A percentile compares a stretch with the other conserved stretches of the same genome.
Evolutionary conservation across 2,113 vertebrate genomes (phyloP).

Genomic region (Charadrius vociferus): DNA sequence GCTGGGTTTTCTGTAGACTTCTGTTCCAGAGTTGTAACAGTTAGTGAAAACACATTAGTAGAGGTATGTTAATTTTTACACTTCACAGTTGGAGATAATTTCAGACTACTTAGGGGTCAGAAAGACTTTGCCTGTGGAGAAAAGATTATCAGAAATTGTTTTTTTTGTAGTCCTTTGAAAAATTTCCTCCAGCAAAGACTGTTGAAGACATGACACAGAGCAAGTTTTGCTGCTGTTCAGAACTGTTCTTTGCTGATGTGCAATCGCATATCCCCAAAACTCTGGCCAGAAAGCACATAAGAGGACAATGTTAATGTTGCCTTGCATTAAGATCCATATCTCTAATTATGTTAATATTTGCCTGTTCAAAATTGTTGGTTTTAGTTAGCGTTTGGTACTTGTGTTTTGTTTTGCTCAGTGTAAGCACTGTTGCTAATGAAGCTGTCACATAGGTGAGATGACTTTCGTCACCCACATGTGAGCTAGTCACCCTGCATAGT

Average conservation of each 20-base stretch:
- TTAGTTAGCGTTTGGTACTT: neutral
- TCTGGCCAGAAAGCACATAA: neutral
- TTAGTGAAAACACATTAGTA: neutral
- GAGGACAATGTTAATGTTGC: neutral
- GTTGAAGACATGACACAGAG: neutral
- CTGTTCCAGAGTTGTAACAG: neutral
- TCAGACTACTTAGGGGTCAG: neutral
- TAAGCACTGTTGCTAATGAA: neutral
- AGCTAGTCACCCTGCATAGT: neutral
- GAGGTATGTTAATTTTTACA: neutral
- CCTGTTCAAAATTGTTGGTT: neutral
- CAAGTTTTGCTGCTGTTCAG: neutral
- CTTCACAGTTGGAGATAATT: neutral
- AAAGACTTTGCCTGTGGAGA: neutral
- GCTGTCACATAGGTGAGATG: neutral
- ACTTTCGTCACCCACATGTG: neutral
- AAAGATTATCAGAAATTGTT: neutral
- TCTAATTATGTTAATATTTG: neutral
- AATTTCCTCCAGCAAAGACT: neutral
- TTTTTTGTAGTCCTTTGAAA: neutral
- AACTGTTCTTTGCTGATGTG: neutral
- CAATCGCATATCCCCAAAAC: neutral
- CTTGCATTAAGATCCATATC: neutral
- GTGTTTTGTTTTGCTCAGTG: neutral
- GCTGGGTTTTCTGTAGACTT: neutral